phyloP scores from a whole-genome alignment of 2,113 vertebrate genomes.

The Ammodytes marinus region DNA sequence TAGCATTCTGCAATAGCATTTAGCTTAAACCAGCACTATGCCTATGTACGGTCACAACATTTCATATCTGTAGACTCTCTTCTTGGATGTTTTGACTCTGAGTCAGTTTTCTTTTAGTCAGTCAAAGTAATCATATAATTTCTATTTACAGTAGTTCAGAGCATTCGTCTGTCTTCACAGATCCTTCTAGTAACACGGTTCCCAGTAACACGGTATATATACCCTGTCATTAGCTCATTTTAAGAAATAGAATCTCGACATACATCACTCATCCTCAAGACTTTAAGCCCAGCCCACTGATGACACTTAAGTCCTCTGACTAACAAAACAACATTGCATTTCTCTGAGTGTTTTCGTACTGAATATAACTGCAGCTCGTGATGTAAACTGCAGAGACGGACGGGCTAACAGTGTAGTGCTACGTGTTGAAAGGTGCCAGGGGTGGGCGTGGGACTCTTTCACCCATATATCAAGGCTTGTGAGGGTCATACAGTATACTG shows the following conservation, averaged over 20 bases:
- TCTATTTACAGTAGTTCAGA: conserved; percentile 18
- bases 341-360: conserved; percentile 4
- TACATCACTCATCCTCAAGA: background rate
- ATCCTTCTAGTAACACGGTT: background rate
- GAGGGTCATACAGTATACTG: conserved; percentile 2
- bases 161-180: background rate
- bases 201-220: background rate
- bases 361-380: conserved; percentile 6
- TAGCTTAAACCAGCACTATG: background rate
- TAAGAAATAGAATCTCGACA: conserved; percentile 2
- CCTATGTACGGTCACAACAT: background rate
- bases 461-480: background rate
- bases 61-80: background rate
- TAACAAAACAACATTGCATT: conserved; percentile 21
- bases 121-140: background rate
- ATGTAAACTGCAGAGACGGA: conserved; percentile 15
- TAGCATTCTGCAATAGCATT: background rate
- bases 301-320: conserved; percentile 13
- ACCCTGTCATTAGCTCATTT: conserved; percentile 11
- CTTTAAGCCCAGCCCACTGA: background rate
- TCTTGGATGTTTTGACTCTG: conserved; percentile 24
- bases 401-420: conserved; percentile 1
- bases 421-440: conserved; percentile 3
- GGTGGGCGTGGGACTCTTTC: background rate
- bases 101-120: conserved; percentile 21